Base-by-base conservation (phyloP, 2,797 vertebrate species). In the Acrossocheilus wenchowensis region DNA sequence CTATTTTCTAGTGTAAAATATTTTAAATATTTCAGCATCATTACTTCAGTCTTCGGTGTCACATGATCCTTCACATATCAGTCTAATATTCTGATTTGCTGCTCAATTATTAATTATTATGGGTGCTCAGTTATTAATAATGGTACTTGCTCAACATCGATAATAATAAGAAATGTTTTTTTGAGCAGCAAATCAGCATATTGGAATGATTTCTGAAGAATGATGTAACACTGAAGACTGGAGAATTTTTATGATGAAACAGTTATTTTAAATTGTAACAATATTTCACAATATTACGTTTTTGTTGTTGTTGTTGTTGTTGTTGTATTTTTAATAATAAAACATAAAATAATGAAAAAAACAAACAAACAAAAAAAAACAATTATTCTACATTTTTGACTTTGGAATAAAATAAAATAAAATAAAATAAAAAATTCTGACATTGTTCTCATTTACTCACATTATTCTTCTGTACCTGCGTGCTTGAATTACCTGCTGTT, bases 331-430 rank as follows among this genome's bases (percentile, higher is more conserved):
- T 54, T 54, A 54, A n/a, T 26, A 26, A 62, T 26, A 60, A n/a
- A 9, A 43, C 0, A 43, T 0, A 2, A 9, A 43, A 43, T 43
- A 43, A 23, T 4, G n/a, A 57, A 3, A 8, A 23, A 9, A 60
- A 9, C n/a, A n/a, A n/a, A n/a, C n/a, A n/a, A n/a, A n/a, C n/a
- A 26, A 12, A 12, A 8, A 23, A 23, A 23, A 10, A 10, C 21
- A 60, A 60, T n/a, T 10, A 10, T n/a, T 64, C 26, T 1, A 64
- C 6, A 30, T 11, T 30, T 62, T 26, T 62, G 11, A 64, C 12
- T 64, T 50, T 50, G 17, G 48, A 90, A 93, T 91, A 92, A 92
- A 93, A 91, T 78, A 87, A 92, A 93, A 91, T 78, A 87, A 92
- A 93, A 91, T 78, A 87, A 12, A 30, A 43, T 71, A 74, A 26